Evolutionary conservation across 53 echinoderm and acorn worm genomes (phyloP).

Genomic region (Crossaster papposus): DNA sequence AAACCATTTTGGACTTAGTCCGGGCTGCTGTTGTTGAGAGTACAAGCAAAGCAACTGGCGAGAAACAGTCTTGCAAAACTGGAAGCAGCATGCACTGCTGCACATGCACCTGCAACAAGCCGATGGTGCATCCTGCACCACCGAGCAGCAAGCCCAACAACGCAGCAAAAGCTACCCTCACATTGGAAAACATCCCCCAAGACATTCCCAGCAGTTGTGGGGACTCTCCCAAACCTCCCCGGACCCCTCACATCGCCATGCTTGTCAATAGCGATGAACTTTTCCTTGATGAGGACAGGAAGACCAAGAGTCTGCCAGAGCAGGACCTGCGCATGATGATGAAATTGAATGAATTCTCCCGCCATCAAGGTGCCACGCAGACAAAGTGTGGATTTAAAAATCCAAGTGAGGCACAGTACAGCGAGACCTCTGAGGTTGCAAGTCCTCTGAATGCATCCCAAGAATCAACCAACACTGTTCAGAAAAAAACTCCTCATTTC

Average conservation of each 20-base stretch:
- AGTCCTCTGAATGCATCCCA: constrained; percentile 4
- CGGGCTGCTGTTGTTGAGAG: neutral
- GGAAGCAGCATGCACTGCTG: constrained; percentile 38
- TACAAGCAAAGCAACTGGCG: neutral
- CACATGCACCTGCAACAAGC: constrained; percentile 44
- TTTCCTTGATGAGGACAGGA: constrained; percentile 1
- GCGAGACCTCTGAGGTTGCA: constrained; percentile 11
- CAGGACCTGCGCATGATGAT: constrained; percentile 37
- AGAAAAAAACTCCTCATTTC: neutral
- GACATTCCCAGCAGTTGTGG: neutral
- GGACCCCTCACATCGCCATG: constrained; percentile 52
- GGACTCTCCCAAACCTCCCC: constrained; percentile 16
- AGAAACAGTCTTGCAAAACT: constrained; percentile 8
- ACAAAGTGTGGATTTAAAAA: neutral
- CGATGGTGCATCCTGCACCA: neutral
- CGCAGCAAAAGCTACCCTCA: neutral
- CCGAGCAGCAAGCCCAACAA: neutral
- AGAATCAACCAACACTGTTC: neutral
- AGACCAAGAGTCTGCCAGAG: constrained; percentile 8
- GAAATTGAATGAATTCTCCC: constrained; percentile 21
- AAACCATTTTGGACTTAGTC: neutral
- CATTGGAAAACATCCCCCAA: constrained; percentile 18
- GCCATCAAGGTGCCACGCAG: neutral
- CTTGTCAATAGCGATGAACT: constrained; percentile 38
- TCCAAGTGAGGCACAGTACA: neutral